Evolutionary conservation across 2,888 invertebrate genomes (phyloP).

Genomic region (Agriotes lineatus): DNA sequence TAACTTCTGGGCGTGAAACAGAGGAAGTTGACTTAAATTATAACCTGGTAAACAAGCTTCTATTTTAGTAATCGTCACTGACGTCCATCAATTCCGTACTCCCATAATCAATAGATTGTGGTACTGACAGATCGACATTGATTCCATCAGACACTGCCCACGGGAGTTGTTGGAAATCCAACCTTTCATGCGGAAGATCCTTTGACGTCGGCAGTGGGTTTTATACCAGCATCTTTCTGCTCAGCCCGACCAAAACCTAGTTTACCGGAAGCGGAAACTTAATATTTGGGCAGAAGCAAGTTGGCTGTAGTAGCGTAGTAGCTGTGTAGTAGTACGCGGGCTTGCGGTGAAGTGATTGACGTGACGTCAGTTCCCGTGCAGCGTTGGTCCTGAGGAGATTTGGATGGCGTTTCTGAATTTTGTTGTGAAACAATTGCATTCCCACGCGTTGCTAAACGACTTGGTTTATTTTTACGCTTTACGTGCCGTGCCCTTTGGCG

Average conservation of each 20-base stretch:
- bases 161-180: constrained; percentile 19
- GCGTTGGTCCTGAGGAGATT: not conserved
- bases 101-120: constrained; percentile 13
- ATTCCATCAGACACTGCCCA: constrained; percentile 21
- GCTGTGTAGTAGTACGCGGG: too few relatives aligned
- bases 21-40: too few relatives aligned
- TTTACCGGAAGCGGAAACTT: constrained; percentile 16
- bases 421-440: constrained; percentile 2
- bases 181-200: constrained; percentile 28
- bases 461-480: constrained; percentile 18
- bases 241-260: constrained; percentile 10
- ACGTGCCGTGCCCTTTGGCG: constrained; percentile 19
- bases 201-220: constrained; percentile 24
- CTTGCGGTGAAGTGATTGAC: too few relatives aligned
- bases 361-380: not conserved
- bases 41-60: too few relatives aligned
- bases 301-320: not conserved
- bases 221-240: constrained; percentile 18
- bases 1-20: too few relatives aligned
- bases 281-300: constrained; percentile 14
- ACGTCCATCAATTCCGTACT: constrained; percentile 5
- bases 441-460: constrained; percentile 11
- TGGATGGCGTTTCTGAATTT: not conserved
- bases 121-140: constrained; percentile 6
- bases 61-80: constrained; percentile 8